phyloP scores from a whole-genome alignment of 2,797 vertebrate genomes.

The Vultur gryphus region DNA sequence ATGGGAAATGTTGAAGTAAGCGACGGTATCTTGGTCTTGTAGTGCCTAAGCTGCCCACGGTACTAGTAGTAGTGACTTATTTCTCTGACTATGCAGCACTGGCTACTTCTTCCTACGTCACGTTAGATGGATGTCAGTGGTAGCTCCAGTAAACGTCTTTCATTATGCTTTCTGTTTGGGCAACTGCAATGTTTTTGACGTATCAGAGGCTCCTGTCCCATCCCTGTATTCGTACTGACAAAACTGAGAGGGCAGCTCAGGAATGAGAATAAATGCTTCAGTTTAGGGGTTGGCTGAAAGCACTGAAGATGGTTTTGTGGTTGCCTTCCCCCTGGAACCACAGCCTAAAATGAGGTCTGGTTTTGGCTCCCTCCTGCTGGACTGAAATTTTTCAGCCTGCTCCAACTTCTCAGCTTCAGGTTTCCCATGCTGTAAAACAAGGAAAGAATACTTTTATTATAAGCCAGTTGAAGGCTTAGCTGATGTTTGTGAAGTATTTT shows the following conservation, averaged over 20 bases:
- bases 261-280: neutral
- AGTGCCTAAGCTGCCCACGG: neutral
- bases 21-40: no score
- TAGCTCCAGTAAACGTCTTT: neutral
- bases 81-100: neutral
- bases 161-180: accelerated
- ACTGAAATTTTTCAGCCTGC: neutral
- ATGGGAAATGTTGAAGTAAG: neutral
- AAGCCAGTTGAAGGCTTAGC: neutral
- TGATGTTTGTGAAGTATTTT: neutral
- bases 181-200: neutral
- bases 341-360: neutral
- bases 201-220: neutral
- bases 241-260: neutral
- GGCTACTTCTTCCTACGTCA: accelerated
- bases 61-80: no score
- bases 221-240: no score
- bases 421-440: neutral
- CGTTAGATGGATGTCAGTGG: neutral
- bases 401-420: neutral
- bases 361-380: neutral
- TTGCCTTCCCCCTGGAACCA: neutral
- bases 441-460: neutral
- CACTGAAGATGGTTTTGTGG: neutral
- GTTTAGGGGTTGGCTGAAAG: neutral